These are phyloP conservation scores for Canis aureus DNA, from an alignment of 2,113 vertebrate genomes.

Conservation along the genomic window DNA sequence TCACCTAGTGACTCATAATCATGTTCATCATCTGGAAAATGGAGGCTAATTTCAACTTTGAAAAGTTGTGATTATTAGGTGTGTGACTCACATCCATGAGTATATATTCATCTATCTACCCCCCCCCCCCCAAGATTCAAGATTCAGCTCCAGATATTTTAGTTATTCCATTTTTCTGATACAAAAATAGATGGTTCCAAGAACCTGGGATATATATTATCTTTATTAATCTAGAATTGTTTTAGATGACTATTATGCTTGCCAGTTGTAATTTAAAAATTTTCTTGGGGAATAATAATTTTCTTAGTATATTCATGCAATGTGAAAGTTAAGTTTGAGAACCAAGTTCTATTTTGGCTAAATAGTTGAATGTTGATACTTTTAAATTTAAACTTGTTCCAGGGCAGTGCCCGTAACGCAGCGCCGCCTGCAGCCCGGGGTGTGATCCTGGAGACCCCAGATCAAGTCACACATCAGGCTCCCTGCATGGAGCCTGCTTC, in stretches of 20 bases:
- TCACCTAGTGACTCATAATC: neutral
- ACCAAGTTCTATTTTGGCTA: neutral
- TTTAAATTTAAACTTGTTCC: neutral
- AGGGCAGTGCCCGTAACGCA: no score
- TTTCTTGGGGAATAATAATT: neutral
- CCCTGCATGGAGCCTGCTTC: no score
- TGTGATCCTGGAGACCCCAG: no score
- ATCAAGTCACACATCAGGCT: no score
- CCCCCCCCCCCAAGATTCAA: neutral
- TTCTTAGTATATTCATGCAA: neutral
- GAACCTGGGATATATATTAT: neutral
- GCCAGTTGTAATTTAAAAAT: neutral
- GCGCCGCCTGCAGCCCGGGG: no score
- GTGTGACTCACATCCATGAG: neutral
- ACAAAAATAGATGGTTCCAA: neutral
- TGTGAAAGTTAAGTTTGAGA: neutral
- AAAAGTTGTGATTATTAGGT: constrained; percentile 47
- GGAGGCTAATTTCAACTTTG: constrained; percentile 24
- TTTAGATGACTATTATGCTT: neutral
- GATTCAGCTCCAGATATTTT: constrained; percentile 31
- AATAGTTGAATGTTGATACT: neutral
- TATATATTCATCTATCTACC: neutral
- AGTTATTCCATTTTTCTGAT: neutral
- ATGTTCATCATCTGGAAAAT: constrained; percentile 59
- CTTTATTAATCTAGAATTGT: constrained; percentile 39